Conservation (phyloP, 2,113 vertebrate species). For the Myocastor coypus region DNA sequence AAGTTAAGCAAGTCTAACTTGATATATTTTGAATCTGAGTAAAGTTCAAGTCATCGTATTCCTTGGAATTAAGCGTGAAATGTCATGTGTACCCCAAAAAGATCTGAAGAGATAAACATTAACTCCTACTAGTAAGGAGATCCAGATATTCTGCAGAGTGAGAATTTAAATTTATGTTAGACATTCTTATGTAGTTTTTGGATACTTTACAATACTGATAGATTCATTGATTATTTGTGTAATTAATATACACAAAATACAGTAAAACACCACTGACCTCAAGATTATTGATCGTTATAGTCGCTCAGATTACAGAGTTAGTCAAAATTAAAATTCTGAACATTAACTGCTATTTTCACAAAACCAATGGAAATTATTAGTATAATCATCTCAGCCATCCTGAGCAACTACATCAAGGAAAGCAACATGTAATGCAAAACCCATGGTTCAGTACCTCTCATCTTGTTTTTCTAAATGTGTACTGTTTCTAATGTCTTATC, state of each 20-base stretch:
- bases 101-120: not conserved
- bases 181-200: not conserved
- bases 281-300: not conserved
- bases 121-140: not conserved
- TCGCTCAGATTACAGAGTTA: no score
- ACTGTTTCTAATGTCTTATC: no score
- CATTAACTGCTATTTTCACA: no score
- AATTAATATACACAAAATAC: conserved; percentile 8
- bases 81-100: not conserved
- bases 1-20: not conserved
- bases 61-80: conserved; percentile 25
- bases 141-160: not conserved
- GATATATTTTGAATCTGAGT: conserved; percentile 23
- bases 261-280: not conserved
- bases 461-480: no score
- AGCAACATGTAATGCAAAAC: no score
- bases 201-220: conserved; percentile 6
- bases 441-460: no score
- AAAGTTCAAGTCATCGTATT: conserved; percentile 19
- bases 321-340: no score
- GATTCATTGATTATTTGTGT: not conserved
- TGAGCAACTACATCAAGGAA: no score
- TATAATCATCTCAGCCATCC: no score
- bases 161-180: conserved; percentile 14
- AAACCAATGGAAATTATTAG: no score